A percentile compares a stretch with the other conserved stretches of the same genome.
Conservation (phyloP, 1,140 invertebrate genomes). For the Muscidifurax raptorellus region DNA sequence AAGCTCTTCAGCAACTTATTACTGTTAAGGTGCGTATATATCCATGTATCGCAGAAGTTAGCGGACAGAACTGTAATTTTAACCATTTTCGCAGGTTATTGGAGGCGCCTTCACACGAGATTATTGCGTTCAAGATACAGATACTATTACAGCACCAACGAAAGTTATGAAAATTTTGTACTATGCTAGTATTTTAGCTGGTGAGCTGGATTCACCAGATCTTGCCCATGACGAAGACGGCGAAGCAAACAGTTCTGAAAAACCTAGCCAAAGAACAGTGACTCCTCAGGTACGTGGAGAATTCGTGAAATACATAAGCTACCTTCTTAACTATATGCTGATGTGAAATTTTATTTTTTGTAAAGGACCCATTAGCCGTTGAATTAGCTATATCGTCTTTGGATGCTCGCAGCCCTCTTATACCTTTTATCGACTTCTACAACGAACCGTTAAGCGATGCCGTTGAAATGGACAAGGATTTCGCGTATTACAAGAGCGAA, state of each 20-base stretch:
- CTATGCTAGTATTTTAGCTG: constrained; percentile 92
- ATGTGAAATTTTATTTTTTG: constrained; percentile 24
- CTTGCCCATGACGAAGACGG: constrained; percentile 77
- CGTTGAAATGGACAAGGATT: constrained; percentile 95
- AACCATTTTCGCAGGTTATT: constrained; percentile 78
- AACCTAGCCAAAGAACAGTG: constrained; percentile 55
- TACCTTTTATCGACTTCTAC: constrained; percentile 93
- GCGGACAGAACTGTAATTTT: not conserved
- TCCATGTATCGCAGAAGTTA: not conserved
- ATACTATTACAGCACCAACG: constrained; percentile 86
- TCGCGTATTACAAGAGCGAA: constrained; percentile 89
- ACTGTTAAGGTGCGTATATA: constrained; percentile 78
- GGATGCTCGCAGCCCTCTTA: constrained; percentile 87
- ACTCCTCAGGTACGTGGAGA: constrained; percentile 57
- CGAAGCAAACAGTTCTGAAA: constrained; percentile 66
- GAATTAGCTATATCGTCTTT: constrained; percentile 84
- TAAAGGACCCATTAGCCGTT: constrained; percentile 71
- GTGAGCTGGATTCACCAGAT: constrained; percentile 83
- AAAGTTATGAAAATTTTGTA: constrained; percentile 93
- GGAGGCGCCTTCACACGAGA: constrained; percentile 83
- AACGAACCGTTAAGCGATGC: constrained; percentile 94
- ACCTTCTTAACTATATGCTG: not conserved
- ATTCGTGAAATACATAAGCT: not conserved
- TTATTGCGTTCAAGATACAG: constrained; percentile 89
- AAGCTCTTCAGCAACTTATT: constrained; percentile 91